These are phyloP conservation scores for Leptura quadrifasciata DNA, from an alignment of 2,888 invertebrate genomes.

Conservation along the genomic window DNA sequence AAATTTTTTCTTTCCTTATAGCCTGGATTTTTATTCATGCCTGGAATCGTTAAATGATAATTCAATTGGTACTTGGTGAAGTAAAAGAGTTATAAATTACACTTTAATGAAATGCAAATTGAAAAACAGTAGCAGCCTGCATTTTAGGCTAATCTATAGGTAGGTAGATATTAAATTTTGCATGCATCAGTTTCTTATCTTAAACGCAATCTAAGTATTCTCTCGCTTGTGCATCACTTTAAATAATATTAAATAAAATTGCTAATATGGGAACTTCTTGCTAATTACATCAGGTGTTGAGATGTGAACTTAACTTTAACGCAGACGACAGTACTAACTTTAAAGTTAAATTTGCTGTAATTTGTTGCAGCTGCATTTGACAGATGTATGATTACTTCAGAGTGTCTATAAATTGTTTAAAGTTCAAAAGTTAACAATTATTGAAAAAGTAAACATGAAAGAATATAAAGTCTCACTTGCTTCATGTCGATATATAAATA, in stretches of 20 bases:
- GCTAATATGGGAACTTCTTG: conserved; percentile 9
- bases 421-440: too few relatives aligned
- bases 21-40: conserved; percentile 30
- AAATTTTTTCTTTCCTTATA: conserved; percentile 13
- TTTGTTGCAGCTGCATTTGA: too few relatives aligned
- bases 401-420: too few relatives aligned
- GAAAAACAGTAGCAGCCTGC: conserved; percentile 50
- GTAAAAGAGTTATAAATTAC: conserved; percentile 44
- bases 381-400: too few relatives aligned
- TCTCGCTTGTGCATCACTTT: conserved; percentile 1
- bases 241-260: conserved; percentile 17
- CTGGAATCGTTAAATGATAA: conserved; percentile 41
- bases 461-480: too few relatives aligned
- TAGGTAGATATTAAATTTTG: conserved; percentile 30
- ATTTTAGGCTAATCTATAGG: conserved; percentile 40
- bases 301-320: neutral
- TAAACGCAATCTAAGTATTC: conserved; percentile 17
- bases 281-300: neutral
- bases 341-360: too few relatives aligned
- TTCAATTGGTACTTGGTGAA: conserved; percentile 34
- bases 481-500: too few relatives aligned
- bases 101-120: conserved; percentile 50
- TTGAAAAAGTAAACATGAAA: too few relatives aligned
- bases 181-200: conserved; percentile 24
- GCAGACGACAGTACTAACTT: neutral